phyloP scores from a whole-genome alignment of 2,797 vertebrate genomes.

The Manis javanica region DNA sequence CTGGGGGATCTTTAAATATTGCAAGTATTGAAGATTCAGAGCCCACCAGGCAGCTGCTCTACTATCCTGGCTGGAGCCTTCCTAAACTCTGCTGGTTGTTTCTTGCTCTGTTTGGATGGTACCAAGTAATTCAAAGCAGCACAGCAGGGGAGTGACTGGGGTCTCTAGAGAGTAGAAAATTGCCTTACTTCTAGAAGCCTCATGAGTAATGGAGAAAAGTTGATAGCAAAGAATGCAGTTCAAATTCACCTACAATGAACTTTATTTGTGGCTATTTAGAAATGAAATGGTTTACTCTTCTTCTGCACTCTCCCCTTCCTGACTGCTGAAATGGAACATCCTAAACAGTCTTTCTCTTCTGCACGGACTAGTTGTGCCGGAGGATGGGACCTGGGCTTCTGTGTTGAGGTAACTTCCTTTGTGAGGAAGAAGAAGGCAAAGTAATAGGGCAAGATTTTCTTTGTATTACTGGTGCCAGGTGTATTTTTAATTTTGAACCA shows the following conservation, averaged over 20 bases:
- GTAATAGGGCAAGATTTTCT: neutral
- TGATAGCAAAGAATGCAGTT: neutral
- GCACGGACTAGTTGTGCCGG: neutral
- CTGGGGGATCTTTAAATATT: neutral
- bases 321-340: slow-evolving; percentile 43
- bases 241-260: neutral
- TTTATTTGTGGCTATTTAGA: neutral
- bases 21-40: neutral
- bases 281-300: neutral
- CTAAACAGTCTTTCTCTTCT: slow-evolving; percentile 42
- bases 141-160: slow-evolving; percentile 7
- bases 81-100: neutral
- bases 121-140: slow-evolving; percentile 55
- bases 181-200: slow-evolving; percentile 2
- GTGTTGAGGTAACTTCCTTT: slow-evolving; percentile 46
- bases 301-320: neutral
- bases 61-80: neutral
- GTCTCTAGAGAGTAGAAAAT: neutral
- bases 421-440: neutral
- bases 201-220: neutral
- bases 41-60: neutral
- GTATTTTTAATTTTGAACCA: neutral
- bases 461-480: neutral
- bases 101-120: slow-evolving; percentile 57
- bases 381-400: slow-evolving; percentile 58